phyloP scores from a whole-genome alignment of 1,140 invertebrate species.

The Adoxophyes honmai region DNA sequence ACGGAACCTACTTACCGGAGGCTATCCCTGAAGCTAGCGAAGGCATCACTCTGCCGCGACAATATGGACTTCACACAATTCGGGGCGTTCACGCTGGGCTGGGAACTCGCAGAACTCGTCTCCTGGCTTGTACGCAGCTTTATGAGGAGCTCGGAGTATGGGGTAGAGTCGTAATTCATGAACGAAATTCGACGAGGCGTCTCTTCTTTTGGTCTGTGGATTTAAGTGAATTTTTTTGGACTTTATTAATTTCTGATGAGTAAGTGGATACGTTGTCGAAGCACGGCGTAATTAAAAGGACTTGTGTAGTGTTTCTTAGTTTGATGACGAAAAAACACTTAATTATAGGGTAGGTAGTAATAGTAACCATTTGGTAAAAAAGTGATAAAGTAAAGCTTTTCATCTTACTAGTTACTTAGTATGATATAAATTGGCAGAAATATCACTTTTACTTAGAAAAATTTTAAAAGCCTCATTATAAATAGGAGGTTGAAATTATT shows the following conservation, averaged over 20 bases:
- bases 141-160: slow-evolving; percentile 40
- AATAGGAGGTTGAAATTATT: not conserved
- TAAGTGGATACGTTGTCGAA: no score
- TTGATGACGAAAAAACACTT: no score
- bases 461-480: not conserved
- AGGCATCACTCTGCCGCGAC: slow-evolving; percentile 39
- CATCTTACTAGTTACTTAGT: no score
- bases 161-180: slow-evolving; percentile 47
- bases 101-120: slow-evolving; percentile 20
- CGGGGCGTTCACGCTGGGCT: slow-evolving; percentile 14
- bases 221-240: no score
- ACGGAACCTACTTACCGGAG: slow-evolving; percentile 26
- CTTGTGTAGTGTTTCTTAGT: no score
- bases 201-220: slow-evolving; percentile 32
- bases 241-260: no score
- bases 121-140: slow-evolving; percentile 29
- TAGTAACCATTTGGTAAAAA: no score
- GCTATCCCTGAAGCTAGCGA: slow-evolving; percentile 29
- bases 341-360: no score
- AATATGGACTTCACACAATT: slow-evolving; percentile 30
- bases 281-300: no score
- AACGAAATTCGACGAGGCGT: slow-evolving; percentile 52
- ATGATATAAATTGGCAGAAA: no score
- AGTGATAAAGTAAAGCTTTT: no score
- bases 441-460: not conserved